Percentiles rank a stretch among this genome's conserved stretches.
Conservation (phyloP, 2,113 vertebrate genomes). For the Origma solitaria region DNA sequence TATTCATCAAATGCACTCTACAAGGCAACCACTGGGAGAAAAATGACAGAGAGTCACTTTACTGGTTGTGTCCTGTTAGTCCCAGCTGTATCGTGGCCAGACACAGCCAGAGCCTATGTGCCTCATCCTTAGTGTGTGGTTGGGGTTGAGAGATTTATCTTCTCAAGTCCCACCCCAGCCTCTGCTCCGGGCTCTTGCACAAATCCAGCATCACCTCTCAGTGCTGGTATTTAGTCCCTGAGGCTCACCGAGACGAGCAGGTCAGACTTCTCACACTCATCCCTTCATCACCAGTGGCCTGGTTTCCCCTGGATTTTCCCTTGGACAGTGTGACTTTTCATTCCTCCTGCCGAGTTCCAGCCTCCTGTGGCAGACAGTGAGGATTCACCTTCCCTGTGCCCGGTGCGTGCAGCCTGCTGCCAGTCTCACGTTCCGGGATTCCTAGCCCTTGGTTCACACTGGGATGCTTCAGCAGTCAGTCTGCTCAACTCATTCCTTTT, state of each 20-base stretch:
- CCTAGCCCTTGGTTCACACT: not conserved
- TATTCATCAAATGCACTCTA: not conserved
- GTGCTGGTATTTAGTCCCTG: fast-evolving
- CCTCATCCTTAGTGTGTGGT: not conserved
- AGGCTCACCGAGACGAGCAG: not conserved
- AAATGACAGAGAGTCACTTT: not conserved
- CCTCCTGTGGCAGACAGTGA: not conserved
- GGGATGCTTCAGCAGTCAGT: not conserved
- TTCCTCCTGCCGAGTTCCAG: not conserved
- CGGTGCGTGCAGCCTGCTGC: not conserved
- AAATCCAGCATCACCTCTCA: not conserved
- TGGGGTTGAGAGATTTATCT: not conserved
- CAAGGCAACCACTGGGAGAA: not conserved
- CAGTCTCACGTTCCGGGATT: fast-evolving
- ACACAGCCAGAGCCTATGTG: not conserved
- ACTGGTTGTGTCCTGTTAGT: not conserved
- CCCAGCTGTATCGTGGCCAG: not conserved
- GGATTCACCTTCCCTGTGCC: not conserved
- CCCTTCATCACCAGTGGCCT: not conserved
- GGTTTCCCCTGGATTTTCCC: not conserved
- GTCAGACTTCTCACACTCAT: not conserved
- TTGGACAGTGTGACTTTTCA: not conserved
- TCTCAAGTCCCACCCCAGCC: fast-evolving
- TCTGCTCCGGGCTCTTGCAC: not conserved
- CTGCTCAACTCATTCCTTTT: not conserved